Evolutionary conservation across 2,797 vertebrate species (phyloP), one percentile per base, ranked within the genome.

Genomic region (Etheostoma nigrum): DNA sequence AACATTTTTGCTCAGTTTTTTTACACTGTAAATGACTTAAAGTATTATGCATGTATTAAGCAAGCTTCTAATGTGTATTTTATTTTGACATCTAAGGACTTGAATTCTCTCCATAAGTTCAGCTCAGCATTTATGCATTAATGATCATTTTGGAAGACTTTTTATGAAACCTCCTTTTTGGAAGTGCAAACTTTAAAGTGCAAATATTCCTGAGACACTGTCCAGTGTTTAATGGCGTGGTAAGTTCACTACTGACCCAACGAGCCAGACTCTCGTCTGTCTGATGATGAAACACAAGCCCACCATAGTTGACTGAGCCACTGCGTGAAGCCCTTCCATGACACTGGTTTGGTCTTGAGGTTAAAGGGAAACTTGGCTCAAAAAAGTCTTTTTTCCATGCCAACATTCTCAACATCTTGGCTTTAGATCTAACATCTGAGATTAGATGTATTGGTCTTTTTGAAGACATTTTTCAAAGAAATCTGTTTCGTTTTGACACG

Each of bases 251-350:
- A 48, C 84, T 73, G 83, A 84, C 67, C 75, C 12, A 27, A 45
- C 21, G 8, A 54, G 67, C 21, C 74, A n/a, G 61, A 58, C 78
- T 60, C 49, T 59, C 59, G 5, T 83, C 47, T 18, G 68, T 65
- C 74, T 72, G 72, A 63, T 74, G 77, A 87, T 86, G 74, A 83
- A 81, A 85, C 69, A 69, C 65, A 69, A 77, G 76, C 74, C 79
- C 82, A 83, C 85, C 83, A 0, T 44, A 45, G 72, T 78, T 16
- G 77, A 77, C 65, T 47, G 13, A 74, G 63, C 69, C 49, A 25
- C 71, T 40, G 72, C 72, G 33, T 13, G 42, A 74, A 79, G 72
- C 68, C 51, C 68, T 79, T 85, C 79, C 75, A 2, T 42, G 61
- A 79, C 67, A 67, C 71, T 12, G 60, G 33, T 74, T 86, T 60